phyloP scores from a whole-genome alignment of 2,113 vertebrate genomes.

The Xiphophorus hellerii region DNA sequence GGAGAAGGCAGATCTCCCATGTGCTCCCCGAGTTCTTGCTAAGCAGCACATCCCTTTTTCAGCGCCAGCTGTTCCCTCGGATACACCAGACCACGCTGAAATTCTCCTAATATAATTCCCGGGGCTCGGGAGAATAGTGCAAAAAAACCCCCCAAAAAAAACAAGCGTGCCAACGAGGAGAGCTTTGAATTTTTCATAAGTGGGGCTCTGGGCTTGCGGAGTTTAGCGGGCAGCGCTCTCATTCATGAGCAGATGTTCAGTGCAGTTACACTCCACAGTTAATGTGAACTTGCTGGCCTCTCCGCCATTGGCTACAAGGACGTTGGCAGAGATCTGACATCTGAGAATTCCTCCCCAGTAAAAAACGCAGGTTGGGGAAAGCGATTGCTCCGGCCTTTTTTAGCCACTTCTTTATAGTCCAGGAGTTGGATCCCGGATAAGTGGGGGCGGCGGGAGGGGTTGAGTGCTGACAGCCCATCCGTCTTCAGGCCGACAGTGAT shows the following conservation, averaged over 20 bases:
- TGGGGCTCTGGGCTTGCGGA: conserved; percentile 86
- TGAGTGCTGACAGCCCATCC: conserved; percentile 80
- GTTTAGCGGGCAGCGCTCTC: conserved; percentile 93
- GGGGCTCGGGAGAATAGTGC: conserved; percentile 96
- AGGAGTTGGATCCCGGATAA: conserved; percentile 78
- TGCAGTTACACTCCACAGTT: conserved; percentile 90
- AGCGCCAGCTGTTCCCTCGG: conserved; percentile 98
- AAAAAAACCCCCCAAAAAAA: conserved; percentile 73
- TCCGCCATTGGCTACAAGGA: conserved; percentile 91
- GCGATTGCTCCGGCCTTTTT: conserved; percentile 72
- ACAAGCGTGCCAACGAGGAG: conserved; percentile 97
- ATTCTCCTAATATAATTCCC: conserved; percentile 99
- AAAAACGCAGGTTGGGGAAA: conserved; percentile 70
- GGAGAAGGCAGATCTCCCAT: conserved; percentile 87
- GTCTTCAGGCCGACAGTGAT: conserved; percentile 83
- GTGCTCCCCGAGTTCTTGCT: conserved; percentile 89
- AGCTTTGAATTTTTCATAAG: conserved; percentile 99
- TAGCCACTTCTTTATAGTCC: conserved; percentile 79
- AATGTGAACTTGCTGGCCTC: conserved; percentile 96
- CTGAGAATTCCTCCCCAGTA: conserved; percentile 87
- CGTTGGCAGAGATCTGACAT: conserved; percentile 91
- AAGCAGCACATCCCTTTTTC: conserved; percentile 93
- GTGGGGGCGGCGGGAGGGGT: conserved; percentile 60
- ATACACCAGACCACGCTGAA: conserved; percentile 92
- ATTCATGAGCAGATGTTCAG: conserved; percentile 99